Evolutionary conservation across 2,888 invertebrate genomes (phyloP), one percentile per base, ranked within the genome.

Genomic region (Nomada goodeniana): DNA sequence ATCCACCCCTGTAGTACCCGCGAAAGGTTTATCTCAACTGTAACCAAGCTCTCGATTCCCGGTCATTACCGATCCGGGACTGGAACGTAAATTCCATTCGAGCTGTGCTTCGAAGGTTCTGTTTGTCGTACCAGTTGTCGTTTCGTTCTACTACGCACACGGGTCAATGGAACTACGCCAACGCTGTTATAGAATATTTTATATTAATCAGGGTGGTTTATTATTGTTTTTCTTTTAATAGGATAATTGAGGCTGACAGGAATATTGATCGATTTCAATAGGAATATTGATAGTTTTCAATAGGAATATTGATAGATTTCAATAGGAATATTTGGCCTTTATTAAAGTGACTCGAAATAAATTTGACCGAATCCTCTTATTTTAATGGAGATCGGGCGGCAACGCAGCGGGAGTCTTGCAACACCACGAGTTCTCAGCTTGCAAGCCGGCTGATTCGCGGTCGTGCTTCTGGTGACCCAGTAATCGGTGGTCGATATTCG

Each of bases 401-500:
- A 36, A 36, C 47, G 47, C 47, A 68, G 15, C n/a, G 42, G 26
- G 26, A 1, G 57, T 10, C 26, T 23, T 20, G 57, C 23, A 20
- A 11, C 57, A 57, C 20, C 13, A 23, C n/a, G 3, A 20, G 42
- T 55, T 68, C 5, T 18, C 20, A 70, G 20, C n/a, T 50, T 20
- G 59, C 29, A 59, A 70, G 57, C 67, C 44, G 29, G 44, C 47
- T 1, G 73, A 60, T 23, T 63, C 77, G 77, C 63, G 72, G 53
- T 73, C 68, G 64, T 59, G 57, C 73, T 47, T 57, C 57, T 44
- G 52, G 64, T 84, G 84, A 84, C 84, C 84, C 84, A 84, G 79
- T 81, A 84, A 84, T 84, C 79, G 65, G 29, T 50, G 76, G 76
- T 84, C 84, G 82, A 84, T 84, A 82, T 70, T 60, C 52, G 71